Conservation (phyloP, 2,797 vertebrate genomes). For the Lophius americanus region DNA sequence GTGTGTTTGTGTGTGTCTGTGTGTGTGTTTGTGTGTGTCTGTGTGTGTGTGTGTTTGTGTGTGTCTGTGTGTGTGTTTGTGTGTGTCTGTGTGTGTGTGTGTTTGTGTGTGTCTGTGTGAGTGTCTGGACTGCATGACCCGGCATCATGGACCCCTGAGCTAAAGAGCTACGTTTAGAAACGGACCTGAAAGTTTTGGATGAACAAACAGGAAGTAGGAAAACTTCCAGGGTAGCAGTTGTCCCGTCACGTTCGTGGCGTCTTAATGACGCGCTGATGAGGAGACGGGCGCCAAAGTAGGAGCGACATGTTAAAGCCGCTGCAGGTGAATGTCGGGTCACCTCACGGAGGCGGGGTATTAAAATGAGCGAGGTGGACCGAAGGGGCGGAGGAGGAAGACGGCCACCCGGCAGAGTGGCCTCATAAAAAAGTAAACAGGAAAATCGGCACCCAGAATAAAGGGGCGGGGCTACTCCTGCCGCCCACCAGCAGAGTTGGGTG, state of each 20-base stretch:
- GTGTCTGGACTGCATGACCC: too few species aligned
- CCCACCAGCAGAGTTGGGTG: slow-evolving; percentile 23
- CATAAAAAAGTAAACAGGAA: slow-evolving; percentile 79
- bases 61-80: neutral
- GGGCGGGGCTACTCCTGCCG: slow-evolving; percentile 50
- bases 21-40: slow-evolving; percentile 2
- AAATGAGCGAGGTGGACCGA: slow-evolving; percentile 9
- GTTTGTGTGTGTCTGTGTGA: too few species aligned
- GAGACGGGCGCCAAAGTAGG: too few species aligned
- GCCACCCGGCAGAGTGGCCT: slow-evolving; percentile 54
- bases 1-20: neutral
- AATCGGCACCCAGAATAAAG: slow-evolving; percentile 62
- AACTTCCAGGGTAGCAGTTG: too few species aligned
- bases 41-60: slow-evolving; percentile 21
- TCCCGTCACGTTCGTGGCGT: too few species aligned
- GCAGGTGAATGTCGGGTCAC: neutral
- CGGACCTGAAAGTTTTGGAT: too few species aligned
- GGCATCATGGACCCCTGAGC: too few species aligned
- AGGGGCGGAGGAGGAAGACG: slow-evolving; percentile 7
- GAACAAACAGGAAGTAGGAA: too few species aligned
- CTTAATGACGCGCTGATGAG: too few species aligned
- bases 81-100: too few species aligned
- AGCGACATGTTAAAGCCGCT: too few species aligned
- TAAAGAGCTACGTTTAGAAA: too few species aligned
- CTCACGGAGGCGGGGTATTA: neutral